Evolutionary conservation across 2,797 vertebrate species (phyloP), one percentile per base, ranked within the genome.

Genomic region (Hydrocynus forskahlii): DNA sequence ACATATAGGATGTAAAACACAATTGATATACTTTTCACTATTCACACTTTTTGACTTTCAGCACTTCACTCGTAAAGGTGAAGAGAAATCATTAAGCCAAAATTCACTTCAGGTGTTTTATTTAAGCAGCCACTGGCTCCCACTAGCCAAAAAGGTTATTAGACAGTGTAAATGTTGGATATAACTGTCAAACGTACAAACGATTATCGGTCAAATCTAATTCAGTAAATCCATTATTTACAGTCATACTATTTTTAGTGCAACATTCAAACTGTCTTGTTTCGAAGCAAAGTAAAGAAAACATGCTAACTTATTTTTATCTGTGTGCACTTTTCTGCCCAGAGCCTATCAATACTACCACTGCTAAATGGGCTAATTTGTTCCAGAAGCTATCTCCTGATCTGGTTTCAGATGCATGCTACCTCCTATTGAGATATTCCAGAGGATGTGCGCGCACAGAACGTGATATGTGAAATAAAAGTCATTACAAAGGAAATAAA

Each of bases 381-480:
- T 73, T 38, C 70, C 70, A 55, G 23, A 40, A 38, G 71, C n/a
- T 75, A 16, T 29, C 60, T 75, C 14, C 69, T 40, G 54, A 75
- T 75, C 60, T 62, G 59, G 52, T 76, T 76, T 50, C 43, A 48
- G 13, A 45, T 19, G 25, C 43, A 35, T 7, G 7, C 13, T 16
- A 62, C 13, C n/a, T 6, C 29, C 16, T 54, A 54, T 29, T 38
- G 19, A 75, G 38, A 64, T 19, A 40, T 50, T 64, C 23, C 19
- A 17, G 29, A 38, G 4, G 29, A 57, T 73, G 45, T 54, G 52
- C 29, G 10, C 59, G 29, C 57, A 60, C 48, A 52, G 10, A 54
- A 73, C 13, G 16, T 48, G 57, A 63, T 17, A 43, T 29, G 23
- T 19, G 59, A 76, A 64, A 64, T 76, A 63, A 60, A 19, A 76